Percentiles rank a stretch among this genome's conserved stretches.
Evolutionary conservation across 2,113 vertebrate genomes (phyloP).

Genomic region (Oenanthe melanoleuca): DNA sequence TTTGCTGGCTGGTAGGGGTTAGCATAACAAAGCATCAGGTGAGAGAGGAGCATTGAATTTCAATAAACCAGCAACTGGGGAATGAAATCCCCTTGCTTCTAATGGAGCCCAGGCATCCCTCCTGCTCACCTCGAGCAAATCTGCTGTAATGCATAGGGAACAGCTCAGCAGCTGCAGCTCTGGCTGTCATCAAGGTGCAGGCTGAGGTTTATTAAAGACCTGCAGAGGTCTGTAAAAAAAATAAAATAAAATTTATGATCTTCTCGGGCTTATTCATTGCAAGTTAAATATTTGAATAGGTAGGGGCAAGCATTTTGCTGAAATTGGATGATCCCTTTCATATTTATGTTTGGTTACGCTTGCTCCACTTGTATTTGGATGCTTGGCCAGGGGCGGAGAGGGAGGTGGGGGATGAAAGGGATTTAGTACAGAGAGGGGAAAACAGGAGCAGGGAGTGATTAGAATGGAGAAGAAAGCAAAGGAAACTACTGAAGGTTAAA

Average conservation of each 20-base stretch:
- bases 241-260: not conserved
- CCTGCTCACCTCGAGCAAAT: constrained; percentile 40
- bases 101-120: not conserved
- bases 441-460: not conserved
- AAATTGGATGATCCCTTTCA: constrained; percentile 47
- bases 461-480: constrained; percentile 11
- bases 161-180: constrained; percentile 34
- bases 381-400: not conserved
- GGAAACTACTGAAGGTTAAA: constrained; percentile 23
- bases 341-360: constrained; percentile 22
- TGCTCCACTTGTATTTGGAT: not conserved
- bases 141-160: constrained; percentile 48
- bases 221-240: constrained; percentile 29
- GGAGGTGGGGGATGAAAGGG: constrained; percentile 35
- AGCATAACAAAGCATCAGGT: constrained; percentile 5
- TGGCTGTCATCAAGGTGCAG: not conserved
- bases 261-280: constrained; percentile 5
- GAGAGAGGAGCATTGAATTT: constrained; percentile 48
- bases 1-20: not conserved
- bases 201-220: constrained; percentile 42
- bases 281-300: constrained; percentile 56
- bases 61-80: constrained; percentile 40
- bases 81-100: constrained; percentile 45
- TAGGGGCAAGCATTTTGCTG: constrained; percentile 14
- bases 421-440: not conserved